Evolutionary conservation across 2,797 vertebrate genomes (phyloP).

Genomic region (Natrix natrix): DNA sequence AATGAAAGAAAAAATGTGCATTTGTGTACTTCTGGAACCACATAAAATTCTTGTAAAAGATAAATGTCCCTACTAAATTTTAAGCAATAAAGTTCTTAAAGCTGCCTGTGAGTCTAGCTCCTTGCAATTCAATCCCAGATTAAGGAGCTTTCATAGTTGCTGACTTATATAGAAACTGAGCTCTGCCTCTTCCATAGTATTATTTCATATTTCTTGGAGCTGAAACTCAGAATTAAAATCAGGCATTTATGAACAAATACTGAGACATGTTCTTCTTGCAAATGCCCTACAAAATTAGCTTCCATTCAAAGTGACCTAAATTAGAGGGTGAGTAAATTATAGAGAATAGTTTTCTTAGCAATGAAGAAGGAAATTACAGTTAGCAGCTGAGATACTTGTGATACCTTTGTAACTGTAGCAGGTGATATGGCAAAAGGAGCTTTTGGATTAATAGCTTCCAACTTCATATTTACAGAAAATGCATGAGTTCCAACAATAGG

Average conservation of each 20-base stretch:
- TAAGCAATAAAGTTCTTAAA: neutral
- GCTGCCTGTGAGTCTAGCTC: neutral
- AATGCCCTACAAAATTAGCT: neutral
- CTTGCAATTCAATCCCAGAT: neutral
- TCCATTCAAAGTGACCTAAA: neutral
- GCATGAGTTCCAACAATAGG: slow-evolving; percentile 80
- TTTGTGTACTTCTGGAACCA: neutral
- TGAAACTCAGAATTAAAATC: neutral
- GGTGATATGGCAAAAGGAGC: slow-evolving; percentile 92
- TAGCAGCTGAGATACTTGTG: neutral
- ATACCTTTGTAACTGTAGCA: slow-evolving; percentile 92
- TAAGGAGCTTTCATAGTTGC: neutral
- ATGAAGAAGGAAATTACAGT: neutral
- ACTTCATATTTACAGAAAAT: slow-evolving; percentile 92
- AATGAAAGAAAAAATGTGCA: neutral
- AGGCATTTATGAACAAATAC: neutral
- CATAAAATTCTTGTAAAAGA: neutral
- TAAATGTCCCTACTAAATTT: neutral
- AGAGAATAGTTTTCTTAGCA: neutral
- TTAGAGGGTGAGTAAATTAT: neutral
- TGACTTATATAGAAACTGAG: neutral
- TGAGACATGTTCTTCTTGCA: neutral
- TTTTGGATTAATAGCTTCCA: slow-evolving; percentile 89
- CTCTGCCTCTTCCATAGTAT: neutral
- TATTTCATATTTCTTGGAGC: neutral